Evolutionary conservation across 2,113 vertebrate species (phyloP).

Genomic region (Pavo muticus): DNA sequence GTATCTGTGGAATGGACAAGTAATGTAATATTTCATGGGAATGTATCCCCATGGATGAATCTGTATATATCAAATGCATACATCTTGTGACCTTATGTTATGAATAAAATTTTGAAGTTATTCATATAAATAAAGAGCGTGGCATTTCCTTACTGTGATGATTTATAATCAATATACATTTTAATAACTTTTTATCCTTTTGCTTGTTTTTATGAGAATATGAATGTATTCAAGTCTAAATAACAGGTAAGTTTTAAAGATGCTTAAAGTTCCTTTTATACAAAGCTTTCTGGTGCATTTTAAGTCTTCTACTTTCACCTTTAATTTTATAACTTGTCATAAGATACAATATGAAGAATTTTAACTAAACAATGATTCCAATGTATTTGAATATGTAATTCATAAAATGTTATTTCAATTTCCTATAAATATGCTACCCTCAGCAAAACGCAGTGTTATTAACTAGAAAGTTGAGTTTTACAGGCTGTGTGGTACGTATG

Average conservation of each 20-base stretch:
- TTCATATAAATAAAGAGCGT: conserved; percentile 22
- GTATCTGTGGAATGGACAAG: neutral
- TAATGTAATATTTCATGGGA: conserved; percentile 9
- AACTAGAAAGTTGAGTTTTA: conserved; percentile 53
- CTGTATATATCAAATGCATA: conserved; percentile 37
- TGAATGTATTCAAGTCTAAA: neutral
- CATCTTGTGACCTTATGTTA: conserved; percentile 18
- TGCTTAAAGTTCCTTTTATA: neutral
- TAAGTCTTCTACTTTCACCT: conserved; percentile 10
- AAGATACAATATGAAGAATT: conserved; percentile 2
- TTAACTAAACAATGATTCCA: conserved; percentile 9
- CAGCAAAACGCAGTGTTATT: conserved; percentile 25
- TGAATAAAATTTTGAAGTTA: neutral
- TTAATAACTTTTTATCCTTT: neutral
- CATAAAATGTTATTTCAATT: conserved; percentile 24
- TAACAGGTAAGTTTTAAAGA: conserved; percentile 5
- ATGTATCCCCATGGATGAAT: neutral
- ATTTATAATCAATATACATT: conserved; percentile 13
- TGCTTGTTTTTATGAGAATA: neutral
- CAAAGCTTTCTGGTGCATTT: too few species aligned
- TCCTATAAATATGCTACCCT: neutral
- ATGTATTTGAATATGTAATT: conserved; percentile 59
- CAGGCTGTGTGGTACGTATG: conserved; percentile 16
- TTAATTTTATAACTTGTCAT: neutral
- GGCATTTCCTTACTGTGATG: neutral